Base-by-base conservation (phyloP, 2,888 invertebrate species). In the Saturnia pavonia region DNA sequence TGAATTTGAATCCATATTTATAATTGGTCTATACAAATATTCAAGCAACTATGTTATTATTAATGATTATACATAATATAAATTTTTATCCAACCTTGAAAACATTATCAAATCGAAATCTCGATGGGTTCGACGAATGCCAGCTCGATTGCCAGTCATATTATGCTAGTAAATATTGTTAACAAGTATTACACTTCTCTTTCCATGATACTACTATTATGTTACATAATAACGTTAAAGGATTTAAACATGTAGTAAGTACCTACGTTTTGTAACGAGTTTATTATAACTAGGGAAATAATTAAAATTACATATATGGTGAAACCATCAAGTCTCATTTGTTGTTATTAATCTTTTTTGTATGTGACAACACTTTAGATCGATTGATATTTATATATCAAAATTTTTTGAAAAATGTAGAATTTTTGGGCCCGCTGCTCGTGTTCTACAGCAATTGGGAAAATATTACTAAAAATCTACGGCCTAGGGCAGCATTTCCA, bases 1-100 rank as follows among this genome's bases (percentile, higher is more conserved):
- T 6, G 82, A 70, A 45, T 83, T 80, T 4, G 83, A 80, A 60
- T 84, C 80, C 76, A 80, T 78, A 70, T 74, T 78, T 43, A 63
- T 12, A 0, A 14, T 63, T 27, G 1, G 54, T 22, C 8, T 54
- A 54, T 22, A 60, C 25, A 14, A 60, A 27, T 25, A 27, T 25
- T 25, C 3, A 14, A 14, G 27, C 14, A 60, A 60, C 0, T 57
- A 25, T 40, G 16, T 40, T 67, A 57, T 42, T 34, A 19, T n/a
- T n/a, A n/a, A n/a, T n/a, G n/a, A 42, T 45, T 68, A 65, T 60
- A 72, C 71, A 11, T 34, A 69, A 72, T 68, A 14, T 73, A n/a
- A 71, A n/a, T 60, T 70, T 42, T 70, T 63, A 51, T 70, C 67
- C 14, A 65, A 43, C 19, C 43, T 4, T 66, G 7, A 42, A 22